phyloP scores from a whole-genome alignment of 2,888 invertebrate genomes.

The Ectemnius cavifrons region DNA sequence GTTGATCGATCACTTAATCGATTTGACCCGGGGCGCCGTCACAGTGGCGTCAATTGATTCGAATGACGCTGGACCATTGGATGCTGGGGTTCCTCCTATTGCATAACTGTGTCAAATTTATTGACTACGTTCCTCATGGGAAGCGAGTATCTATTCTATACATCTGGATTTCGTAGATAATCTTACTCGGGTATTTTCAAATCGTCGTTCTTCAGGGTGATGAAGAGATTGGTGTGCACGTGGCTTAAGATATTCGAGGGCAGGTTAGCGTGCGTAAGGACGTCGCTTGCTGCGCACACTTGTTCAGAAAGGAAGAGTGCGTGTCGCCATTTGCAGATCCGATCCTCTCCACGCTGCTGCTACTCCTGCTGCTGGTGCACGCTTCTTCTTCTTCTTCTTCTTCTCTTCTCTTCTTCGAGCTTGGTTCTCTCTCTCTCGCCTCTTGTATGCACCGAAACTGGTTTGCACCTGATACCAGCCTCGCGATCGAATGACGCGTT shows the following conservation, averaged over 20 bases:
- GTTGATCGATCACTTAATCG: conserved; percentile 66
- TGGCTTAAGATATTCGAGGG: conserved; percentile 21
- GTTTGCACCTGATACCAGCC: conserved; percentile 77
- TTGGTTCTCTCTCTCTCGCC: conserved; percentile 49
- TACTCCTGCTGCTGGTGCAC: conserved; percentile 35
- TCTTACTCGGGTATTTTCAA: too few relatives aligned
- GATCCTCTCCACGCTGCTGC: conserved; percentile 42
- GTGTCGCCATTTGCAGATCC: conserved; percentile 68
- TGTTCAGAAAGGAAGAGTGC: conserved; percentile 50
- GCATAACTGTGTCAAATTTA: conserved; percentile 50
- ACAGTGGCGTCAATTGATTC: conserved; percentile 66
- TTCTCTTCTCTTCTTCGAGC: not conserved
- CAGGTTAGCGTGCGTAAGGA: conserved; percentile 23
- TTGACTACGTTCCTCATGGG: not conserved
- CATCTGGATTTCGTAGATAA: too few relatives aligned
- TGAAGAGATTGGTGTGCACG: conserved; percentile 11
- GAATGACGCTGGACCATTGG: conserved; percentile 54
- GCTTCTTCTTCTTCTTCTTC: too few relatives aligned
- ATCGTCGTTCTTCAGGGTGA: too few relatives aligned
- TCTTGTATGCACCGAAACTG: conserved; percentile 70
- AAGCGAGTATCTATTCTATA: too few relatives aligned
- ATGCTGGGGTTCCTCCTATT: conserved; percentile 42
- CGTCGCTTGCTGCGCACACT: conserved; percentile 31
- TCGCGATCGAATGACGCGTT: conserved; percentile 76
- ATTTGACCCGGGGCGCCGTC: conserved; percentile 61